Conservation (phyloP, 2,113 vertebrate species). For the Madoqua kirkii region DNA sequence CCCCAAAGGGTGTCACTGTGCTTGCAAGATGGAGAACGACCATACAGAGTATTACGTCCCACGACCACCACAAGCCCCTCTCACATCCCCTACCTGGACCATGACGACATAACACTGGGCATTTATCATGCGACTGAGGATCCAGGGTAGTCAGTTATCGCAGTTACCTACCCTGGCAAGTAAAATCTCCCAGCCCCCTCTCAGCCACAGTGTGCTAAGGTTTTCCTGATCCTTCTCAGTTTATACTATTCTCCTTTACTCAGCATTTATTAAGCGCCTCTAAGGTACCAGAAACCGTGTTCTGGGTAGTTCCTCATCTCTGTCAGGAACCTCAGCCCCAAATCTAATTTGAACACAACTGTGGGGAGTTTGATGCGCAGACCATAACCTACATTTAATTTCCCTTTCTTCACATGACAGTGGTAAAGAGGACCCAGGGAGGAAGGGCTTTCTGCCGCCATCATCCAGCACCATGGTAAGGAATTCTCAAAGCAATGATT, state of each 20-base stretch:
- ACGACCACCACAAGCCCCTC: not conserved
- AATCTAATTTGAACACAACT: not conserved
- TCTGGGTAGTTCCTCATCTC: not conserved
- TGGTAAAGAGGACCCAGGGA: not conserved
- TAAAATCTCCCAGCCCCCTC: not conserved
- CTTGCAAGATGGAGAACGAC: not conserved
- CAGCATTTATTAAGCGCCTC: not conserved
- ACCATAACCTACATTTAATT: not conserved
- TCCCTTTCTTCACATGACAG: not conserved
- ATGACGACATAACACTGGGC: not conserved
- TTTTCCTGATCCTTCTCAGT: not conserved
- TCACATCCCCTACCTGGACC: not conserved
- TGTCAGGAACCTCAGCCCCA: not conserved
- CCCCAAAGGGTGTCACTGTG: not conserved
- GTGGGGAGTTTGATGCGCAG: not conserved
- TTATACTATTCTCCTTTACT: not conserved
- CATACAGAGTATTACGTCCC: fast-evolving
- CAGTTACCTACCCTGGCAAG: not conserved
- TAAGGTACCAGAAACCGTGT: not conserved
- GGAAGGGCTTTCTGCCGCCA: not conserved
- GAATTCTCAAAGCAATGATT: not conserved
- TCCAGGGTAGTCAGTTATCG: not conserved
- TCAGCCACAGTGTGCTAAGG: not conserved
- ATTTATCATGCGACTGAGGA: not conserved
- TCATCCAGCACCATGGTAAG: not conserved